Percentiles rank a stretch among this genome's conserved stretches.
These are phyloP conservation scores for Anabacerthia variegaticeps DNA, from an alignment of 2,797 vertebrate species.

Conservation along the genomic window DNA sequence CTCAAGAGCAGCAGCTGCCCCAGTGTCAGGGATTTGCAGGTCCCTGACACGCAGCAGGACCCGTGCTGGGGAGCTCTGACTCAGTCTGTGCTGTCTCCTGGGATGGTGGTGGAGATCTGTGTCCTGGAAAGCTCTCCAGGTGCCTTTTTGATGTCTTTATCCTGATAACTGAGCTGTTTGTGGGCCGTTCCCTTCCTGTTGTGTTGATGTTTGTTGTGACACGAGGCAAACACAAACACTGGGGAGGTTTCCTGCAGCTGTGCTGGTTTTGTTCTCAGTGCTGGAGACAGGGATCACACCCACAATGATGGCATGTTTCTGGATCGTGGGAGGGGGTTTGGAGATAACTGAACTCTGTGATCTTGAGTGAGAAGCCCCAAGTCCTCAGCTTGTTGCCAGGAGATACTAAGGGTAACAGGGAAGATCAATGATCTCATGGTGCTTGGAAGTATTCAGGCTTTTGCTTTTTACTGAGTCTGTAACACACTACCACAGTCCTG, in stretches of 20 bases:
- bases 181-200: neutral
- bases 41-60: neutral
- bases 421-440: neutral
- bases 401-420: neutral
- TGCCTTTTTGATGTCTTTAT: neutral
- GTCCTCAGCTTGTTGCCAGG: slow-evolving; percentile 19
- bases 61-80: neutral
- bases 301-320: neutral
- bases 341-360: neutral
- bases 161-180: neutral
- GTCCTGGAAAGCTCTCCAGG: neutral
- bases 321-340: neutral
- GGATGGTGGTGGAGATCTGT: neutral
- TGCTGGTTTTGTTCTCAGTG: neutral
- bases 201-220: neutral
- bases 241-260: slow-evolving; percentile 20
- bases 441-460: neutral
- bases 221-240: neutral
- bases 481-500: neutral
- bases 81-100: neutral
- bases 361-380: neutral
- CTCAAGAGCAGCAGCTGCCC: neutral
- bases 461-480: neutral
- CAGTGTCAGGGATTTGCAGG: neutral
- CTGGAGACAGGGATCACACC: neutral